Conservation (phyloP, 2,888 invertebrate genomes). For the Harpalus rufipes region DNA sequence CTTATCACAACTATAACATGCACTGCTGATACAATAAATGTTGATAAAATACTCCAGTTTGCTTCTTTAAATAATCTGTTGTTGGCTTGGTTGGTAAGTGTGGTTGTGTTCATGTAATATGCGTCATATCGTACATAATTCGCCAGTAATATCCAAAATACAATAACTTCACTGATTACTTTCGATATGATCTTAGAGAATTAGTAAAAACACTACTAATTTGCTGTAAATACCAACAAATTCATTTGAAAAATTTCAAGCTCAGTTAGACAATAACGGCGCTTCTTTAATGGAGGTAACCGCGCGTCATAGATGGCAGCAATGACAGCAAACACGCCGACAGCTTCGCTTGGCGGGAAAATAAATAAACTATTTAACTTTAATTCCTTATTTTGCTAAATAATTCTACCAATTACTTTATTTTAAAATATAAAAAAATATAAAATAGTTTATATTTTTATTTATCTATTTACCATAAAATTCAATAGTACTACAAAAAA, state of each 20-base stretch:
- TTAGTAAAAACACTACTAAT: slow-evolving; percentile 45
- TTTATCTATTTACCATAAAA: neutral
- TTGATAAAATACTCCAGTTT: slow-evolving; percentile 36
- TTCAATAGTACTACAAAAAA: slow-evolving; percentile 7
- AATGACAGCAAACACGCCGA: slow-evolving; percentile 68
- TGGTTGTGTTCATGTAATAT: slow-evolving; percentile 70
- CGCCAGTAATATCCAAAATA: slow-evolving; percentile 24
- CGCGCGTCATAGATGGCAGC: slow-evolving; percentile 69
- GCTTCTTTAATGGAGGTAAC: slow-evolving; percentile 65
- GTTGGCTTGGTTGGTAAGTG: slow-evolving; percentile 67
- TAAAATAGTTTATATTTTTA: neutral
- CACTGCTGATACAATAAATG: slow-evolving; percentile 23
- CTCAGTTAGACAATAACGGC: slow-evolving; percentile 63
- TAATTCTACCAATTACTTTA: neutral
- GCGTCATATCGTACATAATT: slow-evolving; percentile 69
- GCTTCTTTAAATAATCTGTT: slow-evolving; percentile 52
- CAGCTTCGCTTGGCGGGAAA: slow-evolving; percentile 54
- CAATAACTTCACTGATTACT: slow-evolving; percentile 18
- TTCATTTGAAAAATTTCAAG: slow-evolving; percentile 42
- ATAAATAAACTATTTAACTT: slow-evolving; percentile 8
- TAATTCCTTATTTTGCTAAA: neutral
- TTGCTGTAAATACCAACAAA: slow-evolving; percentile 55
- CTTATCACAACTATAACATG: slow-evolving; percentile 56
- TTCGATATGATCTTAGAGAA: neutral
- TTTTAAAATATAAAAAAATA: neutral